These are phyloP conservation scores for Apus apus DNA, from an alignment of 2,113 vertebrate species.

Conservation along the genomic window DNA sequence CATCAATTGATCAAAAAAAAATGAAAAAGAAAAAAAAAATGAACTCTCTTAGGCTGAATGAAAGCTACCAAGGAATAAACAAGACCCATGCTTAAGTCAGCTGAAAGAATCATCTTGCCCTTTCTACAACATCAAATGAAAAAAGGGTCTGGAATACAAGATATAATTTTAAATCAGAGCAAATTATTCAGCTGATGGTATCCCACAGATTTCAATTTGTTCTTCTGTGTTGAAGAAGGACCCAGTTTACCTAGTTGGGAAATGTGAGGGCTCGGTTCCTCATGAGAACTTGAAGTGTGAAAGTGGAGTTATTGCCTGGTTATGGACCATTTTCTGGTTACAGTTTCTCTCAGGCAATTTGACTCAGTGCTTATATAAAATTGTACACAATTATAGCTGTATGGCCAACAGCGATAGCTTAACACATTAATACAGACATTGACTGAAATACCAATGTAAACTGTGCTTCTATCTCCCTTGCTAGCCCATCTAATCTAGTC, in stretches of 20 bases:
- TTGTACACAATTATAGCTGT: background rate
- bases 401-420: background rate
- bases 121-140: background rate
- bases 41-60: background rate
- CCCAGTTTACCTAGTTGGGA: background rate
- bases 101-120: background rate
- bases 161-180: background rate
- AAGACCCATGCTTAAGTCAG: background rate
- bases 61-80: background rate
- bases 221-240: background rate
- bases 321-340: background rate
- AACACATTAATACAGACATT: background rate
- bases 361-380: background rate
- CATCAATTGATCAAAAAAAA: background rate
- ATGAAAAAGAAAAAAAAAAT: background rate
- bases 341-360: background rate
- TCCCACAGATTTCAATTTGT: background rate
- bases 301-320: background rate
- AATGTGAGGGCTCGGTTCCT: background rate
- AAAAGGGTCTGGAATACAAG: background rate
- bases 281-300: background rate
- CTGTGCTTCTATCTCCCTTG: background rate
- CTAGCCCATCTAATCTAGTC: slow-evolving; percentile 9
- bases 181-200: background rate
- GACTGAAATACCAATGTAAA: background rate